A percentile compares a stretch with the other conserved stretches of the same genome.
phyloP scores from a whole-genome alignment of 2,797 vertebrate species.

The Periophthalmus magnuspinnatus region DNA sequence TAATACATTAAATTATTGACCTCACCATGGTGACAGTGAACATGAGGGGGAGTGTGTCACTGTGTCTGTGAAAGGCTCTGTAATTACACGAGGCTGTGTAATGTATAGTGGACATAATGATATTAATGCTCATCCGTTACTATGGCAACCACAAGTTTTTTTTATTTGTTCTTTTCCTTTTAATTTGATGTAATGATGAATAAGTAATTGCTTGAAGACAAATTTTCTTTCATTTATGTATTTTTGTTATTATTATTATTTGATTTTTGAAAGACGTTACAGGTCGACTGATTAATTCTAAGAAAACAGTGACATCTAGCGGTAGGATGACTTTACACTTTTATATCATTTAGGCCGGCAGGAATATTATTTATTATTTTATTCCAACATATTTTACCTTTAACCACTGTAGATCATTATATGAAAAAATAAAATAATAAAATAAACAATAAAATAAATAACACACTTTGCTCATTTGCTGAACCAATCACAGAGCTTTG shows the following conservation, averaged over 20 bases:
- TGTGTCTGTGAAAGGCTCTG: conserved; percentile 13
- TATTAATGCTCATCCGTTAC: conserved; percentile 68
- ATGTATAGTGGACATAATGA: conserved; percentile 7
- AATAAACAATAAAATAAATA: background rate
- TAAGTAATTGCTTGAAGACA: too few relatives aligned
- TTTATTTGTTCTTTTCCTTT: conserved; percentile 16
- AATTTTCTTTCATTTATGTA: too few relatives aligned
- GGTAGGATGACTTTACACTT: background rate
- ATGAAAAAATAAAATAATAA: background rate
- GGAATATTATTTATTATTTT: background rate
- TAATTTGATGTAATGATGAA: background rate
- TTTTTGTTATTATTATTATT: too few relatives aligned
- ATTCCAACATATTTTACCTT: background rate
- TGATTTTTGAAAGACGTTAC: background rate
- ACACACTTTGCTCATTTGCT: background rate
- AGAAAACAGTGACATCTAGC: conserved; percentile 37
- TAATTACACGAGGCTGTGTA: conserved; percentile 36
- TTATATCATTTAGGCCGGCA: background rate
- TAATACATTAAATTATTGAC: background rate
- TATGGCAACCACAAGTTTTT: conserved; percentile 68
- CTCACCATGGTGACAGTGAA: conserved; percentile 33
- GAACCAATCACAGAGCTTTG: conserved; percentile 59
- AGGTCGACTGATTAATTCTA: background rate
- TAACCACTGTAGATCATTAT: background rate
- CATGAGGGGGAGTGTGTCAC: conserved; percentile 25